Evolutionary conservation across 2,113 vertebrate genomes (phyloP).

Genomic region (Neodontobutis hainanensis): DNA sequence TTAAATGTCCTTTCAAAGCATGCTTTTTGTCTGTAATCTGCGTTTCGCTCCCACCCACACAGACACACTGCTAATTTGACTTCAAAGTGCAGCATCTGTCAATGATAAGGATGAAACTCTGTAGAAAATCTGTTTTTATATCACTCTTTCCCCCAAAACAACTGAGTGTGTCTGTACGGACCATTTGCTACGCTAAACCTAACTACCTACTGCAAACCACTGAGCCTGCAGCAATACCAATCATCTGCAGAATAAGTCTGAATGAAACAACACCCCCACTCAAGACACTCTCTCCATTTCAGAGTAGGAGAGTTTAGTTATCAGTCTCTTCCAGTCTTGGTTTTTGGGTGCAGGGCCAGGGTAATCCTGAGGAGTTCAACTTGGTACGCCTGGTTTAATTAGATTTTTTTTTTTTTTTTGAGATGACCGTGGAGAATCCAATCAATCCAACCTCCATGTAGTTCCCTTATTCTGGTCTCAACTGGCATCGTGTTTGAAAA

Average conservation of each 20-base stretch:
- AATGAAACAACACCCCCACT: conserved; percentile 10
- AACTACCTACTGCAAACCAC: neutral
- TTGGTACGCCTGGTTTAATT: conserved; percentile 71
- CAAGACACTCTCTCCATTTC: conserved; percentile 11
- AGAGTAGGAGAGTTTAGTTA: conserved; percentile 74
- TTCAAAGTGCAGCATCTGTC: conserved; percentile 55
- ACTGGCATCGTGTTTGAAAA: conserved; percentile 22
- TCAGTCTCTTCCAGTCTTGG: conserved; percentile 71
- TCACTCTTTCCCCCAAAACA: conserved; percentile 57
- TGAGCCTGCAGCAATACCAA: conserved; percentile 10
- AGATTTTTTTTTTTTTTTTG: conserved; percentile 58
- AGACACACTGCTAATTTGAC: conserved; percentile 60
- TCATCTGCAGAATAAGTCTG: conserved; percentile 11
- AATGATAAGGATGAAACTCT: conserved; percentile 39
- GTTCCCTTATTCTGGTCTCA: conserved; percentile 42
- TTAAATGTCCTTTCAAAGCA: conserved; percentile 35
- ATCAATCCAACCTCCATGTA: conserved; percentile 60
- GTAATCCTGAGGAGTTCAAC: conserved; percentile 69
- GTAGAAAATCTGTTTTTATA: conserved; percentile 53
- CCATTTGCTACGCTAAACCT: neutral
- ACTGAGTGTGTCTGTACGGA: no score
- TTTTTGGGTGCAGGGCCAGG: conserved; percentile 54
- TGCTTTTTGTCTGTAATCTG: conserved; percentile 51
- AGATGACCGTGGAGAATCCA: conserved; percentile 74
- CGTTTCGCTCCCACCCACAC: conserved; percentile 51